Percentiles rank a stretch among this genome's conserved stretches.
phyloP scores from a whole-genome alignment of 2,888 invertebrate genomes.

The Phaonia tiefii region DNA sequence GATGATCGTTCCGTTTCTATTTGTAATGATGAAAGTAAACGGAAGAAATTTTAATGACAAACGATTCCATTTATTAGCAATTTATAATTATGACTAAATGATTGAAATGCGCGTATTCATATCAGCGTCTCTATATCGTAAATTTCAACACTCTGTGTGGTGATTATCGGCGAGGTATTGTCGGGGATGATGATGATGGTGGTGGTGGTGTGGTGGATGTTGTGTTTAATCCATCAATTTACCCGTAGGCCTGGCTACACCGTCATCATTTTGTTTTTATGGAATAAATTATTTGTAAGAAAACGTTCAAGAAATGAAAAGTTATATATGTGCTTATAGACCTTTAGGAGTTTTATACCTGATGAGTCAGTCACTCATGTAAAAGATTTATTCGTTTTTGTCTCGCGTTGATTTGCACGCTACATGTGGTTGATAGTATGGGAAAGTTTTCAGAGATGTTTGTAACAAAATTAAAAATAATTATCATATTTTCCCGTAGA shows the following conservation, averaged over 20 bases:
- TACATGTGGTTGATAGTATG: not conserved
- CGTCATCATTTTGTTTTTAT: not conserved
- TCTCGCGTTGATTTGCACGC: not conserved
- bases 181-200: not conserved
- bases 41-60: not conserved
- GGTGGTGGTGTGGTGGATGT: not conserved
- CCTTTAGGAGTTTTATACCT: not conserved
- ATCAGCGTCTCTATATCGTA: not conserved
- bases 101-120: slow-evolving; percentile 39
- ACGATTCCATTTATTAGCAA: slow-evolving; percentile 61
- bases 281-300: slow-evolving; percentile 25
- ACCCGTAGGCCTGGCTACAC: not conserved
- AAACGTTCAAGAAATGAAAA: slow-evolving; percentile 12
- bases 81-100: slow-evolving; percentile 63
- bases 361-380: not conserved
- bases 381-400: not conserved
- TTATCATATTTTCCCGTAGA: too few relatives aligned
- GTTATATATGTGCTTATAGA: not conserved
- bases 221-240: too few relatives aligned
- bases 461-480: too few relatives aligned
- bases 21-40: not conserved
- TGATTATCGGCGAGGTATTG: slow-evolving; percentile 53
- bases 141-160: not conserved
- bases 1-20: slow-evolving; percentile 16
- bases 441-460: too few relatives aligned